phyloP scores from a whole-genome alignment of 2,888 invertebrate species.

The Lamproptera curius region DNA sequence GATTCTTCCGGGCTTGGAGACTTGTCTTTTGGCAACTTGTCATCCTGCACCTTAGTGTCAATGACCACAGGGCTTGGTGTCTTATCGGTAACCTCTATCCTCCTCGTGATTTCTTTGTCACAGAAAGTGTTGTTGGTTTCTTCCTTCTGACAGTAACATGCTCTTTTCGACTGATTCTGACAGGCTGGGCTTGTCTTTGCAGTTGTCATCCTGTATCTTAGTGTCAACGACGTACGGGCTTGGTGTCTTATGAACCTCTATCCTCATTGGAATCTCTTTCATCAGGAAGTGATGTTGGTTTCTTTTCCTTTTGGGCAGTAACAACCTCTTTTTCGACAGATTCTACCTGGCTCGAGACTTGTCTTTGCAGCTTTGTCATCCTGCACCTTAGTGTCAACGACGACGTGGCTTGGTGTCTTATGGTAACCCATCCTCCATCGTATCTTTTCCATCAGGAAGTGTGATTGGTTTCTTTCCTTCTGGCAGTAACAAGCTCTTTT shows the following conservation, averaged over 20 bases:
- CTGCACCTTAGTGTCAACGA: conserved; percentile 4
- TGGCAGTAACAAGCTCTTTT: conserved; percentile 13
- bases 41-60: background rate
- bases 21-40: conserved; percentile 14
- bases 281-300: background rate
- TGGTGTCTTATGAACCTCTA: conserved; percentile 15
- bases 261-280: background rate
- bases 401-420: background rate
- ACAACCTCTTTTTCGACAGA: background rate
- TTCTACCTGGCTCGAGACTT: conserved; percentile 5
- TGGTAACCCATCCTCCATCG: conserved; percentile 3
- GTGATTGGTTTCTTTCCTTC: background rate
- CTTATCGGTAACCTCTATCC: background rate
- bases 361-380: conserved; percentile 3
- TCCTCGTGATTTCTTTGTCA: background rate
- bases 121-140: background rate
- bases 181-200: conserved; percentile 23
- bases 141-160: too few species aligned
- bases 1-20: conserved; percentile 18
- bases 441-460: background rate
- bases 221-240: background rate
- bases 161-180: conserved; percentile 15
- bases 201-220: conserved; percentile 7
- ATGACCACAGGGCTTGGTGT: background rate
- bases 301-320: background rate